phyloP scores from a whole-genome alignment of 2,888 invertebrate species.

The Callyntrura sp. region DNA sequence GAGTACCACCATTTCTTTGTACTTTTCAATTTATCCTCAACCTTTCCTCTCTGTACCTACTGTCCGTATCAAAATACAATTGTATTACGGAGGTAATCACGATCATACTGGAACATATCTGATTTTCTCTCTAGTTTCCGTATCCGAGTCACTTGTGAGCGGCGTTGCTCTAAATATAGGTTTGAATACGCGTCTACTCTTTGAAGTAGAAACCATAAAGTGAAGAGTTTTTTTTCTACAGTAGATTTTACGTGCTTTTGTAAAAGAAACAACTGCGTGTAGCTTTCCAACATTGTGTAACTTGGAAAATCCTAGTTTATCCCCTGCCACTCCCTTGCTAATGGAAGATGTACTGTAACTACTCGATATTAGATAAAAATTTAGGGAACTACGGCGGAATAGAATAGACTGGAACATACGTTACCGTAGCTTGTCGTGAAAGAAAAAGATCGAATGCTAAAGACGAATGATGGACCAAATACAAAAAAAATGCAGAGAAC shows the following conservation, averaged over 20 bases:
- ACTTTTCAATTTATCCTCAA: background rate
- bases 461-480: conserved; percentile 44
- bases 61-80: background rate
- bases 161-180: background rate
- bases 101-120: conserved; percentile 16
- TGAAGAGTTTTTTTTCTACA: conserved; percentile 28
- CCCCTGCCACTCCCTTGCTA: background rate
- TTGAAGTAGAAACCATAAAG: conserved; percentile 15
- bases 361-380: conserved; percentile 16
- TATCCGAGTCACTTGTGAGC: background rate
- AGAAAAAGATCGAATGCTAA: conserved; percentile 17
- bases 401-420: no score
- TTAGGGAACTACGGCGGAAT: no score
- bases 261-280: background rate
- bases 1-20: background rate
- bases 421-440: no score
- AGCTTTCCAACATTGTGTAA: background rate
- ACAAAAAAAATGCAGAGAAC: conserved; percentile 33
- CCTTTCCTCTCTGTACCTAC: background rate
- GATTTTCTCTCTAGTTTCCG: conserved; percentile 13
- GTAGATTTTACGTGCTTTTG: conserved; percentile 34
- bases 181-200: no score
- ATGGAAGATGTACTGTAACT: conserved; percentile 27
- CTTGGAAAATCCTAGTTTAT: background rate
- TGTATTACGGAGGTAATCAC: background rate